Base-by-base conservation (phyloP, 1,140 invertebrate species). In the Druon quercuslanigerum region DNA sequence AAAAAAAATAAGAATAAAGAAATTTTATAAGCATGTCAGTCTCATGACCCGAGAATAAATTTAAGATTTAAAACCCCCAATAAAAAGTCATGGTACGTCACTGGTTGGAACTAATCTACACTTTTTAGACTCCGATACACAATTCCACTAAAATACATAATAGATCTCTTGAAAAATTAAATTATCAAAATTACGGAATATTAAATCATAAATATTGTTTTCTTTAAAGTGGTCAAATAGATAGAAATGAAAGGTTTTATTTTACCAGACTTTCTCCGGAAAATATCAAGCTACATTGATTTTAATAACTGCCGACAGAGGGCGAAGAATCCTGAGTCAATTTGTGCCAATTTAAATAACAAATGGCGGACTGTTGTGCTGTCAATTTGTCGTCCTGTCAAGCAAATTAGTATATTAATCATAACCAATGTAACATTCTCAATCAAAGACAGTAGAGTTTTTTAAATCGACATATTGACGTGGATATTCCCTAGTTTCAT, bases 341-440 rank as follows among this genome's bases (percentile, higher is more conserved):
- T 25, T 25, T 25, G 25, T 2, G 20, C 46, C 57, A 33, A 66
- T 66, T 40, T 16, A 40, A 66, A 66, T 66, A 16, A n/a, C 60
- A 66, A 66, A 66, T 66, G 60, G 60, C 33, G 60, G 60, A 66
- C 60, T 40, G 60, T 66, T 66, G 25, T 40, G 17, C 52, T 66
- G 60, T 66, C 60, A 66, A 66, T 54, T 54, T 54, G 11, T 9
- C 7, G 52, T 54, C 52, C 52, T 54, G 52, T 54, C 52, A 54
- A 66, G 40, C 8, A 40, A 40, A 66, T 40, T n/a, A 66, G 13
- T 66, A 16, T 7, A 40, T 66, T 66, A 40, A 8, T 66, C 25
- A 66, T 16, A 66, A 66, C 40, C 25, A 66, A 66, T 66, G 60
- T 66, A 33, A 46, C 60, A 66, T 66, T 66, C 13, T n/a, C 25